Evolutionary conservation across 2,888 invertebrate species (phyloP).

Genomic region (Hyles lineata): DNA sequence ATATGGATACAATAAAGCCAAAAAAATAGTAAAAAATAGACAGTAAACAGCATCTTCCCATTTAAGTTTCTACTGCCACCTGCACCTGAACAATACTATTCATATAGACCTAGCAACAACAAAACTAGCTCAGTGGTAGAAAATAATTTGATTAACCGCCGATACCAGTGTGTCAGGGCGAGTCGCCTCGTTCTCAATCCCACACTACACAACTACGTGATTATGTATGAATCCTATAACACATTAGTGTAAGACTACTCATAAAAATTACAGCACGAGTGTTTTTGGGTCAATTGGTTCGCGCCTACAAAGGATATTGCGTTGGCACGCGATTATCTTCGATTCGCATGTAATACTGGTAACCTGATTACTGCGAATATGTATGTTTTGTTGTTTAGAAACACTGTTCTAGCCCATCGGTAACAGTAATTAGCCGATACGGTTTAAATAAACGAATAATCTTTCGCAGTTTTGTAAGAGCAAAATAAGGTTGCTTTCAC

Average conservation of each 20-base stretch:
- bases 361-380: conserved; percentile 12
- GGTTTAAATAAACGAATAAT: no score
- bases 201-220: background rate
- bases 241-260: background rate
- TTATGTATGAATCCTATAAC: background rate
- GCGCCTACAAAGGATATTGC: conserved; percentile 12
- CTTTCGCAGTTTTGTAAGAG: no score
- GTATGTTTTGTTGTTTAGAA: background rate
- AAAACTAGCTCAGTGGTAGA: background rate
- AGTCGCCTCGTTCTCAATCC: background rate
- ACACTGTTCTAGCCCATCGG: background rate
- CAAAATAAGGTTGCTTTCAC: no score
- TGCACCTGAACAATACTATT: background rate
- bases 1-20: no score
- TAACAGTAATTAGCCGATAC: background rate
- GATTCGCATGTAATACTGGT: conserved; percentile 17
- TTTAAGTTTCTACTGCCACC: background rate
- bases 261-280: background rate
- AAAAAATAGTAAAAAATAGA: no score
- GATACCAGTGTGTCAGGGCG: background rate
- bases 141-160: background rate
- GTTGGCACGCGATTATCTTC: conserved; percentile 9
- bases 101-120: background rate
- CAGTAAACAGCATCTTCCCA: no score
- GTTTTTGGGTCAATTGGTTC: conserved; percentile 4